These are phyloP conservation scores for Ormyrus labotus DNA, from an alignment of 2,888 invertebrate genomes.

Conservation along the genomic window DNA sequence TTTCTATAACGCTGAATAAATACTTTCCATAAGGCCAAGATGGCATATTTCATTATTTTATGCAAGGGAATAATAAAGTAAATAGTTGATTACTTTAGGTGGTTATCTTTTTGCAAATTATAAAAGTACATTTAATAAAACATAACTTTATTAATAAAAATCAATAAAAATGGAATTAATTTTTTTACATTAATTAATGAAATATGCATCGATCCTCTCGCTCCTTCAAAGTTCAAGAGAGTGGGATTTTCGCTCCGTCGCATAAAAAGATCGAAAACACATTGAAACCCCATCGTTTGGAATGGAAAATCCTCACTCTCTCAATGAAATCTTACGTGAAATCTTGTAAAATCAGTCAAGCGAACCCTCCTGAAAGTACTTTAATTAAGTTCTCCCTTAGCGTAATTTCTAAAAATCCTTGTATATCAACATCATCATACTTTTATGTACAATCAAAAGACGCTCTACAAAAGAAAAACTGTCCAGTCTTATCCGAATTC, in stretches of 20 bases:
- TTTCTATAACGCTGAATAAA: constrained; percentile 30
- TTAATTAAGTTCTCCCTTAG: too few species aligned
- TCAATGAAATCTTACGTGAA: constrained; percentile 4
- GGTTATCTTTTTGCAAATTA: background rate
- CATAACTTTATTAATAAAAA: background rate
- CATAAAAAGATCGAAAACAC: background rate
- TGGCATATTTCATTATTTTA: constrained; percentile 14
- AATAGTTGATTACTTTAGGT: background rate
- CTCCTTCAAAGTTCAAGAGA: background rate
- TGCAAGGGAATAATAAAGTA: background rate
- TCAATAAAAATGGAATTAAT: background rate
- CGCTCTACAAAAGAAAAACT: too few species aligned
- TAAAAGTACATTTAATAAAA: constrained; percentile 2
- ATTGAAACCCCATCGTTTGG: background rate
- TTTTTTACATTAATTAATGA: constrained; percentile 21
- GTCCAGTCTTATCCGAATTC: too few species aligned
- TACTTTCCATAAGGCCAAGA: constrained; percentile 46
- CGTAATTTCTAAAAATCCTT: too few species aligned
- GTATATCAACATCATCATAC: too few species aligned
- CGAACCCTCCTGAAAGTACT: constrained; percentile 1
- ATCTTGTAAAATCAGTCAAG: background rate
- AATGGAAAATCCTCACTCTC: constrained; percentile 5
- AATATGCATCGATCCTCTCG: constrained; percentile 6
- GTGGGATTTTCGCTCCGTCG: background rate
- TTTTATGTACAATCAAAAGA: too few species aligned